phyloP scores from a whole-genome alignment of 2,888 invertebrate genomes.

The Exephanes ischioxanthus region DNA sequence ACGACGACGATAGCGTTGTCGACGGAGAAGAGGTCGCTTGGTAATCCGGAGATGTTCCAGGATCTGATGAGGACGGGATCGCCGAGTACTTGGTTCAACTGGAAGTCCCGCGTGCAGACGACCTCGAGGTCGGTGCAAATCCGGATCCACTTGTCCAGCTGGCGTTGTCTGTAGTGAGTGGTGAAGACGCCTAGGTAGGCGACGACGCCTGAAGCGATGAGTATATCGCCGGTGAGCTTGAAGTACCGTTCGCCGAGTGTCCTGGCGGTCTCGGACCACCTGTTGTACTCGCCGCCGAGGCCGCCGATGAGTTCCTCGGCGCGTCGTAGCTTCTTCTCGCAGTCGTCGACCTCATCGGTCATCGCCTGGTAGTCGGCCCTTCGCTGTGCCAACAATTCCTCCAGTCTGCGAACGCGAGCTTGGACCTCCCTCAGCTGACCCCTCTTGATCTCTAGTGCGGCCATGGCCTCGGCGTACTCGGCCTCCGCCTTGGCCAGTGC shows the following conservation, averaged over 20 bases:
- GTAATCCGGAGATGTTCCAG: conserved; percentile 96
- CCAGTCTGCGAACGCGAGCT: conserved; percentile 90
- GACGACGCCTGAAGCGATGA: conserved; percentile 95
- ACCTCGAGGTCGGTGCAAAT: conserved; percentile 90
- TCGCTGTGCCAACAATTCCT: conserved; percentile 89
- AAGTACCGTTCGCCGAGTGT: conserved; percentile 89
- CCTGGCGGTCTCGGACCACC: conserved; percentile 94
- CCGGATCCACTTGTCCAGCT: conserved; percentile 91
- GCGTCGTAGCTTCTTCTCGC: conserved; percentile 94
- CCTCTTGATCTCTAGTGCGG: conserved; percentile 92
- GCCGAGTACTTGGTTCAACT: conserved; percentile 92
- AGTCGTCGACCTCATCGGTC: conserved; percentile 94
- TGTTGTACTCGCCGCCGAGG: conserved; percentile 95
- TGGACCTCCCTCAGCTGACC: conserved; percentile 90
- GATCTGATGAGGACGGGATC: conserved; percentile 95
- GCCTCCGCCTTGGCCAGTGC: conserved; percentile 94
- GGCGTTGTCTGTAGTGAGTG: conserved; percentile 89
- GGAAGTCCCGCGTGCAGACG: conserved; percentile 92
- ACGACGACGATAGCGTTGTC: conserved; percentile 97
- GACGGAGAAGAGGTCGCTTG: conserved; percentile 94
- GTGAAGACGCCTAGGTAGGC: conserved; percentile 97
- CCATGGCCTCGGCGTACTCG: conserved; percentile 91
- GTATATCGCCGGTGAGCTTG: conserved; percentile 92
- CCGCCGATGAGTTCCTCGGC: conserved; percentile 97
- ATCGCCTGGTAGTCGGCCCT: conserved; percentile 89